A percentile compares a stretch with the other conserved stretches of the same genome.
These are phyloP conservation scores for Megalopta genalis DNA, from an alignment of 1,140 invertebrate genomes.

Conservation along the genomic window DNA sequence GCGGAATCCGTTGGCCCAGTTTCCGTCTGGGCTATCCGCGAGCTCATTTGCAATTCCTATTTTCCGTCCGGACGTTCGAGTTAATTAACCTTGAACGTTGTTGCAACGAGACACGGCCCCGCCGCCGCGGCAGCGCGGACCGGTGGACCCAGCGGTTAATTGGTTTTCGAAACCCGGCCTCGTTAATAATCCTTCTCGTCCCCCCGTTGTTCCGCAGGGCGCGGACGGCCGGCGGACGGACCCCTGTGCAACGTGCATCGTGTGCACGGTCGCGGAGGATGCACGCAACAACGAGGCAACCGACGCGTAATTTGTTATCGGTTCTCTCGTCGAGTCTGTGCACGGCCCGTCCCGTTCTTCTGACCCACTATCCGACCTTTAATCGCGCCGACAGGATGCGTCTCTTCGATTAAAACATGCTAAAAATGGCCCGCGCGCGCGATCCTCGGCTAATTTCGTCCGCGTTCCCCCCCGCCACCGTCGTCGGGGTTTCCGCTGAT, in stretches of 20 bases:
- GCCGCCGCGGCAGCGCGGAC: not conserved
- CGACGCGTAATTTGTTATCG: constrained; percentile 14
- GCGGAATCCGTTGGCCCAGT: not conserved
- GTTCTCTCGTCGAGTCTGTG: not conserved
- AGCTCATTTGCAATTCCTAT: constrained; percentile 9
- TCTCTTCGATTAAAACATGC: not conserved
- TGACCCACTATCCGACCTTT: constrained; percentile 25
- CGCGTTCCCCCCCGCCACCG: too few species aligned
- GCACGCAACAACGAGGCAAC: not conserved
- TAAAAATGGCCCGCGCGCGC: not conserved
- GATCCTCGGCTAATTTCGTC: too few species aligned
- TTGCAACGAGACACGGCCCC: not conserved
- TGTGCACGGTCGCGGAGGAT: too few species aligned
- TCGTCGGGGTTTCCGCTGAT: too few species aligned
- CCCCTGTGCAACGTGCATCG: too few species aligned
- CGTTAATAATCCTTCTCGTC: not conserved
- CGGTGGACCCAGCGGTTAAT: not conserved
- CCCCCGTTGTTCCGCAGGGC: not conserved
- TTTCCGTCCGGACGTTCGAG: not conserved
- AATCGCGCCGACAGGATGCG: constrained; percentile 13
- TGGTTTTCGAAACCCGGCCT: not conserved
- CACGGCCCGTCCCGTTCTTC: not conserved
- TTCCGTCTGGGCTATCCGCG: not conserved
- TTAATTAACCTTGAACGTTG: constrained; percentile 1
- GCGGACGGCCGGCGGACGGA: too few species aligned